Evolutionary conservation across 2,888 invertebrate species (phyloP).

Genomic region (Enchytraeus crypticus): DNA sequence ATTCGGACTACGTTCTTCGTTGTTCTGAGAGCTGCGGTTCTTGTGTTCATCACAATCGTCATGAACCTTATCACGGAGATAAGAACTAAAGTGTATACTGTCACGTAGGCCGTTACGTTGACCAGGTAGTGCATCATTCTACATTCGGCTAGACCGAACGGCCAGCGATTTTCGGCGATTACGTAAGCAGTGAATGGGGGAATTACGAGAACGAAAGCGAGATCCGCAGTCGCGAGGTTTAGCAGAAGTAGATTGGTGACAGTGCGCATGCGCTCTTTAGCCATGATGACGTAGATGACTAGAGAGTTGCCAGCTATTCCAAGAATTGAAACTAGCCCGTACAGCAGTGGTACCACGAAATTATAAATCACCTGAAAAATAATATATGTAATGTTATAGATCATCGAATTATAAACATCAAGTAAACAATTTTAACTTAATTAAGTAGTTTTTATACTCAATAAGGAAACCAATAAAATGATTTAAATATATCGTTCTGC

Average conservation of each 20-base stretch:
- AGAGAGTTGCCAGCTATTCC: conserved; percentile 6
- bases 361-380: no score
- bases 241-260: conserved; percentile 81
- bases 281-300: conserved; percentile 9
- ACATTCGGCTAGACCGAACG: conserved; percentile 77
- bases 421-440: no score
- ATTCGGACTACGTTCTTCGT: conserved; percentile 1
- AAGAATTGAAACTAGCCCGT: conserved; percentile 1
- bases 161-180: conserved; percentile 60
- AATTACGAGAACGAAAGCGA: conserved; percentile 78
- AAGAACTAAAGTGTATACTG: conserved; percentile 60
- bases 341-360: conserved; percentile 2
- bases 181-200: conserved; percentile 76
- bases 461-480: no score
- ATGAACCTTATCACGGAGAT: conserved; percentile 15
- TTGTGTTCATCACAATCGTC: conserved; percentile 17
- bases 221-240: conserved; percentile 74
- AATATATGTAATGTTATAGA: no score
- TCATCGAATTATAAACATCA: no score
- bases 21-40: conserved; percentile 59
- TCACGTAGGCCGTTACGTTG: conserved; percentile 79
- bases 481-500: no score
- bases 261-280: conserved; percentile 56
- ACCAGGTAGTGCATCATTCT: conserved; percentile 83
- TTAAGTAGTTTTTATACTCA: no score